Percentiles rank a stretch among this genome's conserved stretches.
phyloP scores from a whole-genome alignment of 2,113 vertebrate species.

The Peromyscus californicus region DNA sequence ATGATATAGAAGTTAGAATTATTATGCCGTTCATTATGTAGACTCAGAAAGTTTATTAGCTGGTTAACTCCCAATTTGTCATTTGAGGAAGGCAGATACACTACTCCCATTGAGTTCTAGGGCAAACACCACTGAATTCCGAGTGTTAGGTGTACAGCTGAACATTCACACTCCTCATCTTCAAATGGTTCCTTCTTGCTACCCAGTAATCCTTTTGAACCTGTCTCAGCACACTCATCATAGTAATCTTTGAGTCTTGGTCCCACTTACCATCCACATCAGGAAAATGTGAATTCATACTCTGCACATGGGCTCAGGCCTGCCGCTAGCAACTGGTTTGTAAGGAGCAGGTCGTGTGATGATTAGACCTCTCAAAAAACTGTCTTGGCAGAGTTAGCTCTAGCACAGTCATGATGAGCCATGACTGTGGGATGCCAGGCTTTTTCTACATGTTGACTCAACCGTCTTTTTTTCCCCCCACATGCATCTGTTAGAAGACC shows the following conservation, averaged over 20 bases:
- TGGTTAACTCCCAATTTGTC: background rate
- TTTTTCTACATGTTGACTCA: conserved; percentile 56
- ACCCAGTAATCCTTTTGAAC: background rate
- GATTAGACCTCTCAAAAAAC: background rate
- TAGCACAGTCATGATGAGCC: background rate
- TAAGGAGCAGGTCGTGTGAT: background rate
- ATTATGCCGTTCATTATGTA: background rate
- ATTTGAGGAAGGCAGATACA: background rate
- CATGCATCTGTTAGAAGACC: conserved; percentile 54
- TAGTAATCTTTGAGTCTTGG: background rate
- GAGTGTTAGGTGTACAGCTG: background rate
- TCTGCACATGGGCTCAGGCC: background rate
- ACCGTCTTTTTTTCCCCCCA: background rate
- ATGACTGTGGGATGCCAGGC: background rate
- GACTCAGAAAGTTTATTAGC: background rate
- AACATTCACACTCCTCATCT: background rate
- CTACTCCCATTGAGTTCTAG: background rate
- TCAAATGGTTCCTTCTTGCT: background rate
- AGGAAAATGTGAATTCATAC: background rate
- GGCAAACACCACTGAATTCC: background rate
- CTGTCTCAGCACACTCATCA: background rate
- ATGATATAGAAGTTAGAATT: background rate
- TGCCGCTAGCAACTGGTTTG: background rate
- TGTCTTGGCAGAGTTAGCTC: background rate
- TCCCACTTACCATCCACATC: background rate